phyloP scores from a whole-genome alignment of 2,888 invertebrate species.

The Chymomyza procnemis region DNA sequence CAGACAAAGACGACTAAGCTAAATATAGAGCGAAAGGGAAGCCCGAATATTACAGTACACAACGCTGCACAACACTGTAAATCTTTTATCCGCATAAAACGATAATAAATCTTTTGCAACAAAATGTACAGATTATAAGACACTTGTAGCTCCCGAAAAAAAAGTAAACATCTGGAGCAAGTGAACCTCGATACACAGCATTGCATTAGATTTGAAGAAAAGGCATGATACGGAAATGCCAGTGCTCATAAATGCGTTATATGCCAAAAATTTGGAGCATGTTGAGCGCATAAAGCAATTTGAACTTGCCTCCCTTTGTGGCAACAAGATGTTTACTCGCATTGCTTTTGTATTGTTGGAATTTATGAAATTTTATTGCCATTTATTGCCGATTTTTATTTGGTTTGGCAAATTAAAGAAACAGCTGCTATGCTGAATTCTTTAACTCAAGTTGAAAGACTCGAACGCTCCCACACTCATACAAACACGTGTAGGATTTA shows the following conservation, averaged over 20 bases:
- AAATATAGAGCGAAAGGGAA: not conserved
- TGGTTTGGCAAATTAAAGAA: slow-evolving; percentile 59
- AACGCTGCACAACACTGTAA: slow-evolving; percentile 27
- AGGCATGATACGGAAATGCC: not conserved
- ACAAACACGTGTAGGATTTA: slow-evolving; percentile 47
- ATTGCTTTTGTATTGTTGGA: not conserved
- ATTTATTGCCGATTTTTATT: slow-evolving; percentile 40
- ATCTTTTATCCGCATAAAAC: slow-evolving; percentile 72
- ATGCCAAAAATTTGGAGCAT: not conserved
- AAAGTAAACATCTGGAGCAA: not conserved
- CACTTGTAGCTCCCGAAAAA: slow-evolving; percentile 20
- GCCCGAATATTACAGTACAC: not conserved
- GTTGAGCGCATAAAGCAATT: not conserved
- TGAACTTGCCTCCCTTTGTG: not conserved
- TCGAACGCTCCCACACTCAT: not conserved
- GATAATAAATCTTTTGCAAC: slow-evolving; percentile 69
- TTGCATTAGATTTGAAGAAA: not conserved
- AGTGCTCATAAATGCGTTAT: not conserved
- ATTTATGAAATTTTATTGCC: slow-evolving; percentile 8
- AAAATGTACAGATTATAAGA: slow-evolving; percentile 70
- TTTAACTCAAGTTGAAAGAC: not conserved
- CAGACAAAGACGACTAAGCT: not conserved
- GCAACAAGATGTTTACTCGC: not conserved
- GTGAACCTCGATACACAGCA: not conserved
- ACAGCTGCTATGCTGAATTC: slow-evolving; percentile 2